Base-by-base conservation (phyloP, 2,888 invertebrate species). In the Microplitis manilae region DNA sequence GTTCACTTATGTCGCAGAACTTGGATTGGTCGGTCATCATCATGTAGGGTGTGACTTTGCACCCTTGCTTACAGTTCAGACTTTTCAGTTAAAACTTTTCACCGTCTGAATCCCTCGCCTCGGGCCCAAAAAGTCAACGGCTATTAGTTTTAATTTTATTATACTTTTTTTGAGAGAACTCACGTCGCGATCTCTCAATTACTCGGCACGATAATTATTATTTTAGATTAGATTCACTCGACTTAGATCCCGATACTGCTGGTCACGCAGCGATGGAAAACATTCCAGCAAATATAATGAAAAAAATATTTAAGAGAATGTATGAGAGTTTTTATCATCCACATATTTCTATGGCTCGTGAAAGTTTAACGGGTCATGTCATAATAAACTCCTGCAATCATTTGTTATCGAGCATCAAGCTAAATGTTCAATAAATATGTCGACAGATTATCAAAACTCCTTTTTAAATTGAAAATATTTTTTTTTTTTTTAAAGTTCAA, bases 21-120 rank as follows among this genome's bases (percentile, higher is more conserved):
- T 83, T 86, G 84, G 86, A 89, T 89, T 88, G 88, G 88, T 86
- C 85, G 81, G 80, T 79, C 73, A 13, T 75, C 76, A 30, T 30
- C 30, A 30, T 80, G 80, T 83, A 79, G 86, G 86, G 86, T 86
- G 87, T 87, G 88, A 88, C 88, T 88, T 88, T 85, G 87, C 83
- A 84, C 83, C 79, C 80, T 80, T 75, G 76, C 79, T 77, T 65
- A 76, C 67, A 61, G 62, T 59, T 65, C 68, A 40, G 41, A 20
- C 59, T 60, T 13, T 20, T 38, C 30, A 50, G 50, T 50, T 50
- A 13, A 13, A 50, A 50, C 50, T 13, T 50, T 50, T 13, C 9
- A 50, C 9, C 67, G 61, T 76, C 41, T 59, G 75, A 75, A 76
- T 30, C 30, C 30, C 30, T 30, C 70, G 85, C 85, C 87, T 84